A percentile compares a stretch with the other conserved stretches of the same genome.
Conservation (phyloP, 2,113 vertebrate species). For the Cephalopholis sonnerati region DNA sequence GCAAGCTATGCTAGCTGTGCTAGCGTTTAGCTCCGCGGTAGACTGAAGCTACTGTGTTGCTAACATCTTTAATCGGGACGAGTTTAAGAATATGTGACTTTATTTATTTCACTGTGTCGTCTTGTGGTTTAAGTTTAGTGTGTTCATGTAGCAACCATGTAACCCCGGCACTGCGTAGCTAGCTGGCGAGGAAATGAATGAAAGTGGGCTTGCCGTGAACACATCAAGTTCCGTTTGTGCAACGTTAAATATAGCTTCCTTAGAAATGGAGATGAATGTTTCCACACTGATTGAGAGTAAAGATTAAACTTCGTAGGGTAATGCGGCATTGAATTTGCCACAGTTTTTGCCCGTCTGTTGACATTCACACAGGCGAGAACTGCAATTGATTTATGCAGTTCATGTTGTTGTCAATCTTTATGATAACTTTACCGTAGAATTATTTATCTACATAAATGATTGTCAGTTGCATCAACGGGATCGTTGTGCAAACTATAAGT, state of each 20-base stretch:
- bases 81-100: background rate
- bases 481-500: background rate
- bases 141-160: background rate
- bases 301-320: rapidly evolving
- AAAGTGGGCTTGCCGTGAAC: slow-evolving; percentile 43
- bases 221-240: slow-evolving; percentile 1
- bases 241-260: background rate
- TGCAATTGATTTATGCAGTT: background rate
- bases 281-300: background rate
- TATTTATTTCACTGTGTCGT: rapidly evolving
- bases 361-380: background rate
- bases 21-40: slow-evolving; percentile 7
- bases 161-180: background rate
- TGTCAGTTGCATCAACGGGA: background rate
- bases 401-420: background rate
- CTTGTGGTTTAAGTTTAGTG: background rate
- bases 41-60: background rate
- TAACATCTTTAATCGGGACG: background rate
- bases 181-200: slow-evolving; percentile 69
- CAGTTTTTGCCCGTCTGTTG: background rate
- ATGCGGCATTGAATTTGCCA: background rate
- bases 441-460: background rate
- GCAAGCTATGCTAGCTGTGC: slow-evolving; percentile 49
- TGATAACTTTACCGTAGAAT: too few relatives aligned
- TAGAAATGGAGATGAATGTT: background rate